Evolutionary conservation across 2,888 invertebrate species (phyloP), one percentile per base, ranked within the genome.

Genomic region (Andrena praecox): DNA sequence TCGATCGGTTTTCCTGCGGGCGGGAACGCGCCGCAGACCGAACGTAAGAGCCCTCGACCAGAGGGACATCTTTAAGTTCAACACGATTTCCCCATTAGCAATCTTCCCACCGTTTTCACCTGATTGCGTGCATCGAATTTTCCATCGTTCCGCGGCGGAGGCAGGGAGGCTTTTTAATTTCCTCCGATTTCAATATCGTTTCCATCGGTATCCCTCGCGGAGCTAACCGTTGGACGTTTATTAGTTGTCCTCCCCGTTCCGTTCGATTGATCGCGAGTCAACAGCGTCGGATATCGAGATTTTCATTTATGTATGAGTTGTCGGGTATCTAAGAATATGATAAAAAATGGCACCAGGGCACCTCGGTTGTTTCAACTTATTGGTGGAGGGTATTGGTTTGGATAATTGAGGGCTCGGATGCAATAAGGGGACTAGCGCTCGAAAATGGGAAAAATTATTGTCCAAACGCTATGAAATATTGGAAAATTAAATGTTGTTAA

Each of bases 51-150:
- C 66, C 56, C 73, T 73, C 56, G 73, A 66, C n/a, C 35, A 27
- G 56, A 35, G 56, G 59, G 27, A 67, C 56, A 74, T 74, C 75
- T 76, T 76, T 69, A 76, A 76, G 75, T 76, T 76, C 68, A 42
- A 76, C 75, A 76, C 69, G 75, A 76, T 76, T 69, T 76, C 68
- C 68, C 75, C 75, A 76, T 76, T 76, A 76, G 75, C 59, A 52
- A 73, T 42, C 68, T 68, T 54, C 50, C 62, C 62, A 20, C 12
- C 54, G 62, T 76, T 76, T 69, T 59, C 74, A 35, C 67, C 59
- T 59, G 67, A 74, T 74, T 67, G 67, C 74, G 67, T 60, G 66
- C 59, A 60, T n/a, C 59, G 66, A 48, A 50, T 60, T 67, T 67
- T 56, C 27, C 12, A 24, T 8, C 56, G 33, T 67, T 20, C 29